A percentile compares a stretch with the other conserved stretches of the same genome.
These are phyloP conservation scores for Otolemur crassicaudatus DNA, from an alignment of 2,797 vertebrate genomes.

Conservation along the genomic window DNA sequence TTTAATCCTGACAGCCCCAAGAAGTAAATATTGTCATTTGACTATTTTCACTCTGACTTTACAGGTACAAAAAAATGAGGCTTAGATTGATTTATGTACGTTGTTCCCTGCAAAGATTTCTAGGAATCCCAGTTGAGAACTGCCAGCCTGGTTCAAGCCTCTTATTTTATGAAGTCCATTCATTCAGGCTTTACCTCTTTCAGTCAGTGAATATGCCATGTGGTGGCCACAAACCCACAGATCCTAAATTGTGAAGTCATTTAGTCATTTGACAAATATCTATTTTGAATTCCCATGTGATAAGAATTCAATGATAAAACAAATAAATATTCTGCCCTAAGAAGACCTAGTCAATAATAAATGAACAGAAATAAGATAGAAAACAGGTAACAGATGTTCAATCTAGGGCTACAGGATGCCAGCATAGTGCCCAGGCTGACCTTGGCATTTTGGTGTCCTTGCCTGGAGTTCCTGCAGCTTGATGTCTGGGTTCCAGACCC, in stretches of 20 bases:
- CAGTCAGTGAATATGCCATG: not conserved
- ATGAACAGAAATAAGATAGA: not conserved
- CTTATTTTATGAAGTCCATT: not conserved
- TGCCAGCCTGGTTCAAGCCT: not conserved
- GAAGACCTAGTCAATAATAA: not conserved
- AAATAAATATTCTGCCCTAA: not conserved
- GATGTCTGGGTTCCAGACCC: not conserved
- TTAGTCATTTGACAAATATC: constrained; percentile 21
- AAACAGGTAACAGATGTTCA: not conserved
- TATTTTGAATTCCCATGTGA: not conserved
- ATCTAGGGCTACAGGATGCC: not conserved
- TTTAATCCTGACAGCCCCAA: constrained; percentile 29
- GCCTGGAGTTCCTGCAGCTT: not conserved
- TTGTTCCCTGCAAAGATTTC: not conserved
- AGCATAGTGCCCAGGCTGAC: not conserved
- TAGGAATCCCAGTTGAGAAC: not conserved
- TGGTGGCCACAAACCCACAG: not conserved
- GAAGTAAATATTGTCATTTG: not conserved
- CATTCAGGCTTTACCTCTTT: not conserved
- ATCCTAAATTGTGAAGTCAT: not conserved
- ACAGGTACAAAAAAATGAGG: not conserved
- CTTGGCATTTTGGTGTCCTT: not conserved
- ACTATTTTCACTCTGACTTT: constrained; percentile 23
- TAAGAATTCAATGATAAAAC: constrained; percentile 13
- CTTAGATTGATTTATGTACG: not conserved